A percentile compares a stretch with the other conserved stretches of the same genome.
These are phyloP conservation scores for Globicephala melas DNA, from an alignment of 2,113 vertebrate genomes.

Conservation along the genomic window DNA sequence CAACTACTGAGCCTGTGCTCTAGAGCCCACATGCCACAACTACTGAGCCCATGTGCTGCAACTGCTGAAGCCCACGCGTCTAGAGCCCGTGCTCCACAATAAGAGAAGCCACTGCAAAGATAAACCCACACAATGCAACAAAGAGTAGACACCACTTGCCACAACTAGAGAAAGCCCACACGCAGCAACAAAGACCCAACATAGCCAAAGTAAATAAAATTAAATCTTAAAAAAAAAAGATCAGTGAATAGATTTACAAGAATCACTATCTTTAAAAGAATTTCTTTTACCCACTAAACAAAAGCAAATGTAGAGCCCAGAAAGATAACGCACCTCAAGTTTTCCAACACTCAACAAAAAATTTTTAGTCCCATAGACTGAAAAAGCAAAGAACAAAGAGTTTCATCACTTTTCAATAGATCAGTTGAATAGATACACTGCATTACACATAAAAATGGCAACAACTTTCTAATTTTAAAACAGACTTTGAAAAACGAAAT, in stretches of 20 bases:
- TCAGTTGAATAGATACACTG: conserved; percentile 6
- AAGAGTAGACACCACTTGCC: no score
- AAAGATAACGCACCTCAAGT: conserved; percentile 1
- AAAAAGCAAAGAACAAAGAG: conserved; percentile 45
- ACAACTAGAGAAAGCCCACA: no score
- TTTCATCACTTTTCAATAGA: not conserved
- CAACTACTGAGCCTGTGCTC: no score
- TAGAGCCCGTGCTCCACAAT: no score
- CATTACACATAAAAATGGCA: conserved; percentile 53
- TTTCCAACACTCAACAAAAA: conserved; percentile 24
- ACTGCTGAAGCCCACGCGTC: no score
- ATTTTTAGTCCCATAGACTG: not conserved
- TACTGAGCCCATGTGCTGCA: no score
- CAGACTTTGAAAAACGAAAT: conserved; percentile 41
- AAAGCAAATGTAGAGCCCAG: not conserved
- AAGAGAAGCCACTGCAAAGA: no score
- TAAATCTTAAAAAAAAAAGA: not conserved
- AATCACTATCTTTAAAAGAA: conserved; percentile 42
- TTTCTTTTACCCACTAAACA: conserved; percentile 38
- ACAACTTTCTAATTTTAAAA: conserved; percentile 44
- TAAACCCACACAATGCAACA: no score
- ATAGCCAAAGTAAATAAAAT: no score
- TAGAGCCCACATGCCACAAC: no score
- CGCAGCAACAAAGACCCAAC: no score
- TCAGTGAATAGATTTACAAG: conserved; percentile 29